Evolutionary conservation across 1,140 invertebrate genomes (phyloP), one percentile per base, ranked within the genome.

Genomic region (Bombus difficillimus): DNA sequence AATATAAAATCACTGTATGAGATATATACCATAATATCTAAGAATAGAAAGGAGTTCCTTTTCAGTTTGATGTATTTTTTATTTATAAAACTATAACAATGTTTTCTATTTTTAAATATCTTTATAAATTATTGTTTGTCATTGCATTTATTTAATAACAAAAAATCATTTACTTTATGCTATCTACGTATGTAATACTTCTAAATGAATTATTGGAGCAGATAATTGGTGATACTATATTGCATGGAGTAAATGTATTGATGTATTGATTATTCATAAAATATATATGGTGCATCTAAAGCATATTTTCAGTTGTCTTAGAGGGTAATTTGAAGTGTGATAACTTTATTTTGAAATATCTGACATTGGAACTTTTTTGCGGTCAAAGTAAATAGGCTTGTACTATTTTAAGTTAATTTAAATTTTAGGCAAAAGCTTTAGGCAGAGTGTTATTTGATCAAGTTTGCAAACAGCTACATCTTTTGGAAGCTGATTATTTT

Each of bases 401-500:
- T 47, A 32, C 25, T 8, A 57, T 39, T 74, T 25, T 57, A 39
- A 28, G 41, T 86, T 15, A 88, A 87, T 90, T 88, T 87, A 86
- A 93, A 92, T 97, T 97, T 34, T 96, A 99, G 99, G 98, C 98
- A 47, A 99, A 99, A 96, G 98, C 98, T 87, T 94, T 98, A 73
- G 99, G 99, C 32, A 97, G 97, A 92, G 97, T 98, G 37, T 96
- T 99, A 41, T 99, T 99, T 95, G 99, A 99, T 92, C 98, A 99
- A 96, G 99, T 99, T 32, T 98, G 98, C 92, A 97, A 98, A 89
- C 98, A 99, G 94, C 95, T 99, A 62, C 99, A 99, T 95, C 96
- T 99, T 66, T 95, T 99, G 73, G 99, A 99, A 96, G 97, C 98
- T 5, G 99, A 99, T 95, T 99, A 99, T 95, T 99, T 99, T 96